phyloP scores from a whole-genome alignment of 2,113 vertebrate genomes.

The Oreochromis niloticus region DNA sequence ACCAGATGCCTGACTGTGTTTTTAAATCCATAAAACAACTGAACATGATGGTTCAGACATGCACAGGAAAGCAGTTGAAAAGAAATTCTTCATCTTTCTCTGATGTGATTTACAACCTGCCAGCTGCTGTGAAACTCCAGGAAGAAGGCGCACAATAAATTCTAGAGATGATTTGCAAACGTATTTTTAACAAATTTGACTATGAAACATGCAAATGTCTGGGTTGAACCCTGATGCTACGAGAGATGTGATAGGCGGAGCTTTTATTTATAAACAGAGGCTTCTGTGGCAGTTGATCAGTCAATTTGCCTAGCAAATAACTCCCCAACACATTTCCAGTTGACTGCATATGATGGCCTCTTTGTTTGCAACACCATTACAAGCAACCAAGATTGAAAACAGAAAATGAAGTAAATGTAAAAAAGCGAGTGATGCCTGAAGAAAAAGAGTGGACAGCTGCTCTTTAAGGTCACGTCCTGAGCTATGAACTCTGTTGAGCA shows the following conservation, averaged over 20 bases:
- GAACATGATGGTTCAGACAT: background rate
- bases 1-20: constrained; percentile 23
- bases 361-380: background rate
- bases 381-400: background rate
- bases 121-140: background rate
- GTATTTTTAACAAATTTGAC: constrained; percentile 46
- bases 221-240: background rate
- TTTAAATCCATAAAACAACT: background rate
- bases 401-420: background rate
- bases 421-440: background rate
- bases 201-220: constrained; percentile 58
- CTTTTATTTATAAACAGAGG: constrained; percentile 36
- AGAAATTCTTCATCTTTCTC: background rate
- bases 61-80: background rate
- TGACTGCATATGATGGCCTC: background rate
- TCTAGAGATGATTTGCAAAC: constrained; percentile 39
- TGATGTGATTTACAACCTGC: background rate
- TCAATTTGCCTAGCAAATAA: constrained; percentile 66
- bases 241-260: constrained; percentile 18
- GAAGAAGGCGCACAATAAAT: background rate
- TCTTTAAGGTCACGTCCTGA: constrained; percentile 32
- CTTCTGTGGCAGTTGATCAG: constrained; percentile 53
- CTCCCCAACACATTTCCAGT: constrained; percentile 28
- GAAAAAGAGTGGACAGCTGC: constrained; percentile 27
- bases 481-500: constrained; percentile 25